Conservation (phyloP, 2,888 invertebrate species). For the Balanococcus diminutus region DNA sequence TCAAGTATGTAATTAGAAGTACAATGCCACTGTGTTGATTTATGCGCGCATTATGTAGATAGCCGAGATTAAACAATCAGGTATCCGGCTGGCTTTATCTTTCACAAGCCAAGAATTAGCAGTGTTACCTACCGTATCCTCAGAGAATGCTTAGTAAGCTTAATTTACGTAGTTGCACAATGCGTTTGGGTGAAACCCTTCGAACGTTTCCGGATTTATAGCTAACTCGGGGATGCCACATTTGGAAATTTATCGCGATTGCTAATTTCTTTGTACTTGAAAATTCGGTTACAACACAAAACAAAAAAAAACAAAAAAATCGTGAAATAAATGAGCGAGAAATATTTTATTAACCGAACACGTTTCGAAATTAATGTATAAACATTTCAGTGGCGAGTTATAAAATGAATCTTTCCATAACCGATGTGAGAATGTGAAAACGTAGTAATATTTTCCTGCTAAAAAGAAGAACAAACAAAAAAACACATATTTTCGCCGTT, state of each 20-base stretch:
- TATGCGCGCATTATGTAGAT: not conserved
- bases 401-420: not conserved
- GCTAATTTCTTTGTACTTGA: too few relatives aligned
- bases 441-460: not conserved
- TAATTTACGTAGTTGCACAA: too few relatives aligned
- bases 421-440: not conserved
- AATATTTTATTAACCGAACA: too few relatives aligned
- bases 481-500: not conserved
- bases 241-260: too few relatives aligned
- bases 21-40: not conserved
- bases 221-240: too few relatives aligned
- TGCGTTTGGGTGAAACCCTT: too few relatives aligned
- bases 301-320: not conserved
- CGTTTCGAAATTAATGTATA: not conserved
- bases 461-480: not conserved
- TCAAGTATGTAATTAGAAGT: not conserved
- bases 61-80: not conserved
- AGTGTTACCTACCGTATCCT: not conserved
- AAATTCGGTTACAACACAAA: too few relatives aligned
- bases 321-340: not conserved
- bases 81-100: not conserved
- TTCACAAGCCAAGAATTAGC: not conserved
- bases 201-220: too few relatives aligned
- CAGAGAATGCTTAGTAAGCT: not conserved
- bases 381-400: not conserved